phyloP scores from a whole-genome alignment of 2,797 vertebrate species.

The Sebastes hubbsi region DNA sequence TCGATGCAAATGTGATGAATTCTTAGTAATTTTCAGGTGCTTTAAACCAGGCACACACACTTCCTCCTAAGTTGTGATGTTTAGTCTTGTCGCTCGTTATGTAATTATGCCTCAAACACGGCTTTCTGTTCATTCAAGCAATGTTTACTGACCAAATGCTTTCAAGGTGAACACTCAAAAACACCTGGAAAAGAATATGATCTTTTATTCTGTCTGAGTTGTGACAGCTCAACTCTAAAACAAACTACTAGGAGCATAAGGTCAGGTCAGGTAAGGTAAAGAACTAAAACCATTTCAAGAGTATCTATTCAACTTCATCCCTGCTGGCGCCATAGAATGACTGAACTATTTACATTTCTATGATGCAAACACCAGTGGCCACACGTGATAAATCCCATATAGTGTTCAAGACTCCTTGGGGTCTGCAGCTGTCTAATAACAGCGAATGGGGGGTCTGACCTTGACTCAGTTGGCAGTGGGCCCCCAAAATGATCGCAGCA shows the following conservation, averaged over 20 bases:
- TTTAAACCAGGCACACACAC: background rate
- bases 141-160: background rate
- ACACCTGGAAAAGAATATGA: background rate
- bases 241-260: background rate
- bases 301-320: background rate
- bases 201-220: background rate
- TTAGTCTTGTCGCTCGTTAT: background rate
- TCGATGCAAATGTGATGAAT: too few species aligned
- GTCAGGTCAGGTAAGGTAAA: background rate
- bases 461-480: conserved; percentile 31
- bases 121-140: background rate
- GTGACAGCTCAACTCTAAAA: background rate
- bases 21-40: background rate
- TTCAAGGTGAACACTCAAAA: background rate
- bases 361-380: background rate
- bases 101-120: background rate
- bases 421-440: conserved; percentile 6
- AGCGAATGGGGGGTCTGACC: background rate
- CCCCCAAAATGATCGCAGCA: conserved; percentile 25
- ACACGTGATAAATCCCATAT: background rate
- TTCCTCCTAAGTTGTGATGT: background rate
- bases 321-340: background rate
- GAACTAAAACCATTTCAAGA: background rate
- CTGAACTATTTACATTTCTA: background rate
- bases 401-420: background rate